Conservation (phyloP, 2,888 invertebrate genomes). For the Tryphoninae sp. region DNA sequence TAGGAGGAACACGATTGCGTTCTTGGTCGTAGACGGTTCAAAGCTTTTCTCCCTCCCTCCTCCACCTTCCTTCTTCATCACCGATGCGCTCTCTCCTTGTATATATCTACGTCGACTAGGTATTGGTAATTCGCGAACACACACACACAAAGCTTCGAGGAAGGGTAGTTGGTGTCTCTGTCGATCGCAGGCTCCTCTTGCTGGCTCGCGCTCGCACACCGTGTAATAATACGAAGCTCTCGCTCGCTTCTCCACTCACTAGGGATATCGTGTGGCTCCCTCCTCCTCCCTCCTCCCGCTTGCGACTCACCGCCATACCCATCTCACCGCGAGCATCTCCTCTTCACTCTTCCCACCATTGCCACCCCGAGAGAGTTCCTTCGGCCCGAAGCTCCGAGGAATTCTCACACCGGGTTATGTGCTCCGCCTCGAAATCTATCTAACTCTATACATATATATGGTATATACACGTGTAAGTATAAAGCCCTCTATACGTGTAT, state of each 20-base stretch:
- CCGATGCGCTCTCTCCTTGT: slow-evolving; percentile 3
- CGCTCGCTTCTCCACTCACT: slow-evolving; percentile 12
- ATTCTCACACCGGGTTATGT: slow-evolving; percentile 60
- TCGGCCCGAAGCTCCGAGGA: slow-evolving; percentile 44
- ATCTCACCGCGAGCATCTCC: slow-evolving; percentile 16
- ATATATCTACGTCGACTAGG: slow-evolving; percentile 9
- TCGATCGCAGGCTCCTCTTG: neutral
- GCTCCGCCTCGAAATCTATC: slow-evolving; percentile 57
- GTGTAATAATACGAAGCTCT: slow-evolving; percentile 55
- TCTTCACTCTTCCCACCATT: slow-evolving; percentile 25
- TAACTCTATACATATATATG: slow-evolving; percentile 22
- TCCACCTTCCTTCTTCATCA: slow-evolving; percentile 14
- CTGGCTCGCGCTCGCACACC: slow-evolving; percentile 20
- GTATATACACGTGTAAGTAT: slow-evolving; percentile 25
- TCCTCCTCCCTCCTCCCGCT: too few relatives aligned
- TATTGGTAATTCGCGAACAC: slow-evolving; percentile 50
- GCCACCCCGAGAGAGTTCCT: slow-evolving; percentile 34
- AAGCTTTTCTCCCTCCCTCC: slow-evolving; percentile 42
- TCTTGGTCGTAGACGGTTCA: slow-evolving; percentile 46
- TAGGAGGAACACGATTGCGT: slow-evolving; percentile 37
- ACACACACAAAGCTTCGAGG: slow-evolving; percentile 39
- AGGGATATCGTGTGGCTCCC: slow-evolving; percentile 24
- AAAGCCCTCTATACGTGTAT: neutral
- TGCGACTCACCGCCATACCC: neutral
- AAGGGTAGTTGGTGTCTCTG: slow-evolving; percentile 5